Base-by-base conservation (phyloP, 2,888 invertebrate genomes). In the Chesias legatella region DNA sequence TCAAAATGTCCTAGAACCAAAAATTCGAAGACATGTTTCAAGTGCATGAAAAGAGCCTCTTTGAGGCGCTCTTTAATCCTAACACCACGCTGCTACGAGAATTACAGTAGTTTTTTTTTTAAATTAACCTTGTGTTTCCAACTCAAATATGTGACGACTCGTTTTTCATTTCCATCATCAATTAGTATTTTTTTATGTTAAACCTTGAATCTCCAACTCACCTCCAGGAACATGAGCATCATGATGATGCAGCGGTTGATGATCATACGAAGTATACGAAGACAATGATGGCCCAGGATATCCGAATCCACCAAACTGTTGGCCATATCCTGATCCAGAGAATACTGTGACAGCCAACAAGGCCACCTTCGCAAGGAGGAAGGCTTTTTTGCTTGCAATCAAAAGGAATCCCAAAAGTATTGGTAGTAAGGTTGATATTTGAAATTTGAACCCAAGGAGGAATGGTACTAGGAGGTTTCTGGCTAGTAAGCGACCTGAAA, bases 371-470 rank as follows among this genome's bases (percentile, higher is more conserved):
- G 93, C 93, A 8, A 95, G 63, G 1, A 95, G 67, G 28, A 94
- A 89, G 0, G 94, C 94, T 63, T 95, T 95, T 64, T 95, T 95
- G 10, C 94, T 92, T 1, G 95, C 83, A 26, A 95, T 60, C 29
- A 94, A 90, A 23, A 95, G 74, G 6, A 91, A 66, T 0, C 94
- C 94, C 47, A 95, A 91, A 6, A 95, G 64, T 33, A 95, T 66
- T 0, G 95, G 95, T 8, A 95, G 78, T 43, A 95, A 69, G 0
- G 94, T 93, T 1, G 92, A 91, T 27, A 95, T 78, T 63, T 94
- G 94, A 64, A 95, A 94, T 77, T 95, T 95, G 53, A 95, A 90
- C 5, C 95, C 95, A 7, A 95, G 85, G 1, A 95, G 88, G 58
- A 95, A 91, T 11, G 95, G 95, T 9, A 95, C 80, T n/a, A 95